A percentile compares a stretch with the other conserved stretches of the same genome.
These are phyloP conservation scores for Tringa solitaria DNA, from an alignment of 2,113 vertebrate species.

Conservation along the genomic window DNA sequence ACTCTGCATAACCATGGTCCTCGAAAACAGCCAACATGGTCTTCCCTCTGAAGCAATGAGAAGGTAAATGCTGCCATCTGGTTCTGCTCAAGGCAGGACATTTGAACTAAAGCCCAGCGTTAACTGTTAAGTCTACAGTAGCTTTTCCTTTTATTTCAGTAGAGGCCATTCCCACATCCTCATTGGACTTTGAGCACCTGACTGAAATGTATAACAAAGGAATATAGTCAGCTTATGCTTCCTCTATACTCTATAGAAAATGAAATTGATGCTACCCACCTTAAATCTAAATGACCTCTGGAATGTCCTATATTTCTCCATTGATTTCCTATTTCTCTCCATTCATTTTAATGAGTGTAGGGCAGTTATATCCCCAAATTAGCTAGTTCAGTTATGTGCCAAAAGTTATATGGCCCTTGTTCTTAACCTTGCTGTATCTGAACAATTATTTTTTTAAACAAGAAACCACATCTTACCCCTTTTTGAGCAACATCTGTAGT, in stretches of 20 bases:
- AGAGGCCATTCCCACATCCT: neutral
- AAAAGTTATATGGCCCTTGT: neutral
- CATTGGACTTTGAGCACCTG: neutral
- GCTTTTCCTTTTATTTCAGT: neutral
- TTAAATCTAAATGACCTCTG: neutral
- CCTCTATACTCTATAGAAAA: neutral
- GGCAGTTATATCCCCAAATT: neutral
- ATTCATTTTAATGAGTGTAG: constrained; percentile 17
- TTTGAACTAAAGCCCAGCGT: neutral
- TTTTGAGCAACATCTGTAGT: neutral
- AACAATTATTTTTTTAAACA: neutral
- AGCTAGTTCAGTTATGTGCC: neutral
- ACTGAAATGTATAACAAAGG: neutral
- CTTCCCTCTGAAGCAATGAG: neutral
- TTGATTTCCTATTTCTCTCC: constrained; percentile 16
- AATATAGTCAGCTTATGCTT: neutral
- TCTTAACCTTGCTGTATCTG: neutral
- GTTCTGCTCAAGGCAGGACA: neutral
- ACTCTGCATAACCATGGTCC: neutral
- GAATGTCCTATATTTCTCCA: neutral
- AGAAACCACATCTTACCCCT: neutral
- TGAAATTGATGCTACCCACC: neutral
- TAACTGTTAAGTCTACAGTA: neutral
- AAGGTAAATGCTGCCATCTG: neutral
- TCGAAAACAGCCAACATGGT: rapidly evolving